phyloP scores from a whole-genome alignment of 2,888 invertebrate genomes.

The Colletes collaris region DNA sequence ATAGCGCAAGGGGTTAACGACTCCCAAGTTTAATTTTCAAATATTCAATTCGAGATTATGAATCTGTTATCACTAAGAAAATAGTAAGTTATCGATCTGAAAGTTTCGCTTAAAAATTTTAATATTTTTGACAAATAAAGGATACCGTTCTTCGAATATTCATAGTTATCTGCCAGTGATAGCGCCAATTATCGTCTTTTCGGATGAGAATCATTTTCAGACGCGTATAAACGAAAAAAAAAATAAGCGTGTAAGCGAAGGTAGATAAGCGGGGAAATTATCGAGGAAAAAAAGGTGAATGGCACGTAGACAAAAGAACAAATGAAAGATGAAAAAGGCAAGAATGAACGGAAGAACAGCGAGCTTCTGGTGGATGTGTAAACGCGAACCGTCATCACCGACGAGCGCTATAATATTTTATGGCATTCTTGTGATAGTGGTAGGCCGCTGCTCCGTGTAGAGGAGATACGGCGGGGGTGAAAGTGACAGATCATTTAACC shows the following conservation, averaged over 20 bases:
- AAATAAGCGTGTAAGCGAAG: neutral
- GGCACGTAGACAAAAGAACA: neutral
- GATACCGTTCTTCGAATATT: no score
- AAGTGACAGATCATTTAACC: slow-evolving; percentile 79
- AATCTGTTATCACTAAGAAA: no score
- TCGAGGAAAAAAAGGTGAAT: neutral
- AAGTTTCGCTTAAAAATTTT: no score
- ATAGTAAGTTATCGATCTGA: no score
- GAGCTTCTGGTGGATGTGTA: slow-evolving; percentile 10
- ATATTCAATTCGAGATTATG: no score
- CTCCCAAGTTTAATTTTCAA: no score
- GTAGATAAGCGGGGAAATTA: neutral
- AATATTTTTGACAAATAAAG: no score
- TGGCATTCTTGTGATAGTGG: slow-evolving; percentile 61
- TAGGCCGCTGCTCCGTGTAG: slow-evolving; percentile 29
- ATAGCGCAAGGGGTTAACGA: no score
- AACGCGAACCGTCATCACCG: slow-evolving; percentile 24
- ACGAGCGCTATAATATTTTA: slow-evolving; percentile 62
- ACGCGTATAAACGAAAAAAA: neutral
- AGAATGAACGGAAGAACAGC: neutral
- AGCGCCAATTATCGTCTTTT: no score
- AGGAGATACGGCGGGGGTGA: slow-evolving; percentile 61
- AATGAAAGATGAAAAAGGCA: neutral
- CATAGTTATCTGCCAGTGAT: no score
- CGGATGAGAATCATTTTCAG: no score